A percentile compares a stretch with the other conserved stretches of the same genome.
Evolutionary conservation across 2,113 vertebrate genomes (phyloP).

Genomic region (Sebastes schlegelii): DNA sequence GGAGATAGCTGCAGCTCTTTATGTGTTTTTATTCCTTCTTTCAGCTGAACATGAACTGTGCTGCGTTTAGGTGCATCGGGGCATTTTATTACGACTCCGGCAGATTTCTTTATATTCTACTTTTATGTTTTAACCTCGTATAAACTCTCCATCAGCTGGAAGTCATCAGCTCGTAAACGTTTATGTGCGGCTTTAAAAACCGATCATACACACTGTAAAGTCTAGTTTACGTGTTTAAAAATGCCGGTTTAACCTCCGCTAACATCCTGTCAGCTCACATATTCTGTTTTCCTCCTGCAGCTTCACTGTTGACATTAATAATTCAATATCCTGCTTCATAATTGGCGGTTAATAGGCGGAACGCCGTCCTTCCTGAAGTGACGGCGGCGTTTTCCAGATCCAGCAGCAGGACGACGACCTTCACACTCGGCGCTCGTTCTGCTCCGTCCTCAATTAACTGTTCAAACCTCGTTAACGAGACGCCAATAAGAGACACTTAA

Average conservation of each 20-base stretch:
- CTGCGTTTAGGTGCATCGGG: neutral
- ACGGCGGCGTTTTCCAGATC: neutral
- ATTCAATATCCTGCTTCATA: conserved; percentile 30
- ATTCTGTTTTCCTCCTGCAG: neutral
- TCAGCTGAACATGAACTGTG: neutral
- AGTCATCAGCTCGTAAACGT: conserved; percentile 35
- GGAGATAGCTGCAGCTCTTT: too few relatives aligned
- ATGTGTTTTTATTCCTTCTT: neutral
- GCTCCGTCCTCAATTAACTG: neutral
- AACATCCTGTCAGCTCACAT: too few relatives aligned
- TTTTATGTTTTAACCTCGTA: neutral
- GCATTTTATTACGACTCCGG: conserved; percentile 4
- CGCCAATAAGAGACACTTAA: conserved; percentile 2
- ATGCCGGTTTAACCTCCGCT: neutral
- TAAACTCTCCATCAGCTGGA: neutral
- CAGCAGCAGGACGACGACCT: conserved; percentile 18
- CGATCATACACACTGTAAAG: neutral
- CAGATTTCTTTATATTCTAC: neutral
- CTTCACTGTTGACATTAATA: conserved; percentile 15
- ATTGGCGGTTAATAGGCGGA: conserved; percentile 14
- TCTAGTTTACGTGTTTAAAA: neutral
- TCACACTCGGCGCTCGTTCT: neutral
- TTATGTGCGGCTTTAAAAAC: conserved; percentile 30
- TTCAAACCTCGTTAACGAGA: conserved; percentile 5
- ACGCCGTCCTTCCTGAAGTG: neutral